Conservation (phyloP, 2,113 vertebrate genomes). For the Pomatostomus ruficeps region DNA sequence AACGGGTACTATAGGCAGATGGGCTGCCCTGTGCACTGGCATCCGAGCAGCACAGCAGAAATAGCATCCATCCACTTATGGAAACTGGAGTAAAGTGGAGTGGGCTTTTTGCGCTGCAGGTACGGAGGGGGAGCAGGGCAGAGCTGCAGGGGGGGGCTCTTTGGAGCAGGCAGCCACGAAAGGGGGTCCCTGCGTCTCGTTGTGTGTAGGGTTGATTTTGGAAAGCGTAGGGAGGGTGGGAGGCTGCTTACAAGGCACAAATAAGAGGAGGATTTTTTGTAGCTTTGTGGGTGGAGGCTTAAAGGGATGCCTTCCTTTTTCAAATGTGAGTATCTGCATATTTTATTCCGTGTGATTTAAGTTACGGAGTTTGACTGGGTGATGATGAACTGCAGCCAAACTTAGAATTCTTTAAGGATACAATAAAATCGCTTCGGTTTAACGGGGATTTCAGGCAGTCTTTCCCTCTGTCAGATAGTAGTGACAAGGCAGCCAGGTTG, state of each 20-base stretch:
- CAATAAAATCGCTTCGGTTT: not conserved
- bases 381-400: not conserved
- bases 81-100: conserved; percentile 15
- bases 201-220: not conserved
- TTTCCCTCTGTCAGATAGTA: not conserved
- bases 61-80: conserved; percentile 6
- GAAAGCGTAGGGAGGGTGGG: not conserved
- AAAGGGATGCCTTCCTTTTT: conserved; percentile 23
- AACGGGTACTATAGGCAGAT: conserved; percentile 29
- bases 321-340: not conserved
- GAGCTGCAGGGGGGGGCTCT: not conserved
- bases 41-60: conserved; percentile 15
- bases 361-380: not conserved
- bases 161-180: not conserved
- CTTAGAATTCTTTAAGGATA: not conserved
- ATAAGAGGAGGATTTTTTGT: conserved; percentile 31
- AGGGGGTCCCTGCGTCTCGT: not conserved
- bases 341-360: not conserved
- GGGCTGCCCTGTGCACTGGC: conserved; percentile 42
- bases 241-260: conserved; percentile 1
- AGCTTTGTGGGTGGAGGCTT: conserved; percentile 24
- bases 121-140: not conserved
- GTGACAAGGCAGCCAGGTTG: not conserved
- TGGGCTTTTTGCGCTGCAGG: not conserved
- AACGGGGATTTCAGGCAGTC: not conserved